Percentiles rank a stretch among this genome's conserved stretches.
phyloP scores from a whole-genome alignment of 53 echinoderm and acorn worm genomes.

The Luidia sarsii region DNA sequence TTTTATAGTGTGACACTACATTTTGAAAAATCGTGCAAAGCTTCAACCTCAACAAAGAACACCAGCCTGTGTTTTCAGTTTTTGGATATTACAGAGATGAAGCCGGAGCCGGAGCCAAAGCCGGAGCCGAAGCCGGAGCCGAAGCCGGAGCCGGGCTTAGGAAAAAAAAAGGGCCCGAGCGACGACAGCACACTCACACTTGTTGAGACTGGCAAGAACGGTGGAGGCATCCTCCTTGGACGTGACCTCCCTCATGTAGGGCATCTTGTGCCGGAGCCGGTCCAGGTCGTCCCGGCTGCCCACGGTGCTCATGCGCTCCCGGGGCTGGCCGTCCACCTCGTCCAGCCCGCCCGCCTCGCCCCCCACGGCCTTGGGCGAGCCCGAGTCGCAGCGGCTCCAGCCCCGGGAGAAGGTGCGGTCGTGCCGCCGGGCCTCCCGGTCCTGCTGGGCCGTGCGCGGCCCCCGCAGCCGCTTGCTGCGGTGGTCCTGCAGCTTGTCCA shows the following conservation, averaged over 20 bases:
- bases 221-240: slow-evolving; percentile 58
- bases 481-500: slow-evolving; percentile 90
- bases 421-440: slow-evolving; percentile 51
- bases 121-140: too few relatives aligned
- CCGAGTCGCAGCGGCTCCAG: slow-evolving; percentile 84
- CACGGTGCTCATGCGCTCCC: slow-evolving; percentile 62
- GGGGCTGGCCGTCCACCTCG: slow-evolving; percentile 46
- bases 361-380: slow-evolving; percentile 68
- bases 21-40: too few relatives aligned
- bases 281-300: slow-evolving; percentile 80
- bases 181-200: slow-evolving; percentile 48
- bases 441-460: neutral
- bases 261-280: slow-evolving; percentile 38
- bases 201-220: slow-evolving; percentile 51
- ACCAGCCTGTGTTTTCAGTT: too few relatives aligned
- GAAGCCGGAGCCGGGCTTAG: too few relatives aligned
- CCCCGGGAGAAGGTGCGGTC: slow-evolving; percentile 89
- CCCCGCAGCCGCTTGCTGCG: slow-evolving; percentile 65
- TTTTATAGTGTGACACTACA: too few relatives aligned
- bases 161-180: too few relatives aligned
- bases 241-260: slow-evolving; percentile 48
- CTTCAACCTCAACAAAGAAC: too few relatives aligned
- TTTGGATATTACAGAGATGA: too few relatives aligned
- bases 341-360: slow-evolving; percentile 56
- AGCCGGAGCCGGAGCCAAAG: too few relatives aligned